Evolutionary conservation across 2,113 vertebrate genomes (phyloP), one percentile per base, ranked within the genome.

Genomic region (Mastomys natalensis): DNA sequence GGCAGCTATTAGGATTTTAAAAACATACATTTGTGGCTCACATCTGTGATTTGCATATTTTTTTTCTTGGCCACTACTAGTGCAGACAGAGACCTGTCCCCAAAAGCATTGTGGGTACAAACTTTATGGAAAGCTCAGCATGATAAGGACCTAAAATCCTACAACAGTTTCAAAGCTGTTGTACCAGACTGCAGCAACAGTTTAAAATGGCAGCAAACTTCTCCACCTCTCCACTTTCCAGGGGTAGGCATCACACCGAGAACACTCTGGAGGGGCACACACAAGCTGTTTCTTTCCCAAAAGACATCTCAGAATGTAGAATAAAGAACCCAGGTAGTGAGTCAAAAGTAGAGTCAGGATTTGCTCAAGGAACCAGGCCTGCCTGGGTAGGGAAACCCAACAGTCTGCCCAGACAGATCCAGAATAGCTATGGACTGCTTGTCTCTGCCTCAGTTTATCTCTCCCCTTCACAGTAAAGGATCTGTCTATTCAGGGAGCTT

Each of bases 291-390:
- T 86, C 40, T 94, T 86, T 55, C 85, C 2, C 31, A 51, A 93
- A 97, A 82, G n/a, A 55, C 19, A 85, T 92, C 70, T 89, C n/a
- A 94, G 70, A 92, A 92, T 24, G 12, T 21, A 15, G n/a, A 92
- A 64, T 58, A 31, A 90, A 96, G 70, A 85, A 70, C 37, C 10
- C 43, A 92, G 43, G 88, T 9, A 17, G 1, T 81, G n/a, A 91
- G 31, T 77, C 51, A 37, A 89, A 43, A 93, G 53, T n/a, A 80
- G 43, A 92, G 48, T 16, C 31, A 62, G 74, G 7, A 24, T 22
- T 64, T 74, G 58, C 77, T 90, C 48, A n/a, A 95, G 37, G 84
- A 64, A 85, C 24, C 13, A 37, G 81, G 53, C 17, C 62, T 95
- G 11, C 43, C 34, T 51, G 40, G 72, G 19, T 53, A 53, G 60